phyloP scores from a whole-genome alignment of 35 echinoderm and acorn worm species.

The Apostichopus parvimensis region DNA sequence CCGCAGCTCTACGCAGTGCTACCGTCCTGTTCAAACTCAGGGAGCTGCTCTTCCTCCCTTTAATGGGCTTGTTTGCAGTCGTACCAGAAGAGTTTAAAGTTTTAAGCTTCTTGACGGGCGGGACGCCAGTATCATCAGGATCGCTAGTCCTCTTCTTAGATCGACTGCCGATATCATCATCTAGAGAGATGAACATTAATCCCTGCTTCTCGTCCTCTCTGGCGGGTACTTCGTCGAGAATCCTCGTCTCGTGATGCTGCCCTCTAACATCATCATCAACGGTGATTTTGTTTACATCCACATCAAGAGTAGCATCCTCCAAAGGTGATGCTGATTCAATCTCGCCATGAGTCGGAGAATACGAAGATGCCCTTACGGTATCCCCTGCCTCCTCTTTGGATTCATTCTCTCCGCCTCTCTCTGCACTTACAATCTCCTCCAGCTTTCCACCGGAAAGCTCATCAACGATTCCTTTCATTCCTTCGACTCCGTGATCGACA shows the following conservation, averaged over 20 bases:
- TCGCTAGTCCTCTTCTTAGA: slow-evolving; percentile 6
- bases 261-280: background rate
- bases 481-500: background rate
- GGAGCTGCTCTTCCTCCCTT: slow-evolving; percentile 28
- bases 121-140: background rate
- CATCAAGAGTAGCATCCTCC: background rate
- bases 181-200: slow-evolving; percentile 33
- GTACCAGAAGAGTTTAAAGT: background rate
- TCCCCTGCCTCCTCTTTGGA: background rate
- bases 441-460: background rate
- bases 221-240: background rate
- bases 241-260: background rate
- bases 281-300: background rate
- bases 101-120: background rate
- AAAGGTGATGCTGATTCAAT: background rate
- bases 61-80: background rate
- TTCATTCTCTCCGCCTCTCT: background rate
- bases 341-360: background rate
- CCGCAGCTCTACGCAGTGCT: slow-evolving; percentile 55
- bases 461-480: background rate
- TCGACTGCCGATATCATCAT: background rate
- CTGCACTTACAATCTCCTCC: background rate
- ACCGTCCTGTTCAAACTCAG: slow-evolving; percentile 67
- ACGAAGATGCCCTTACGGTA: background rate
- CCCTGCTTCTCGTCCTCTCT: background rate